Evolutionary conservation across 2,888 invertebrate genomes (phyloP).

Genomic region (Pristionchus japonicus): DNA sequence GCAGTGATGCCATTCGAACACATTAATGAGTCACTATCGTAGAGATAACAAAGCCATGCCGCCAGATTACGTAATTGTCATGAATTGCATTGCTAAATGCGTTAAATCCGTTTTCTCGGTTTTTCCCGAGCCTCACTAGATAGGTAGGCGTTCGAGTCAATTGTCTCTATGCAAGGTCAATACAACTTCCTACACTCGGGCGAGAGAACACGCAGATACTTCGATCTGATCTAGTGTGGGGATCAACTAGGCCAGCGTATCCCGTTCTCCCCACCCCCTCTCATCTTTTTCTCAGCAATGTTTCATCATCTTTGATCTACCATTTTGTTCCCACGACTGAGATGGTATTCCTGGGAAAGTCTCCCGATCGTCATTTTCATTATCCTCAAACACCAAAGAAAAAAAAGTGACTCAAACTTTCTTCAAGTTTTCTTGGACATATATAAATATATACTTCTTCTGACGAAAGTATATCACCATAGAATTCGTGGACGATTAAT

Average conservation of each 20-base stretch:
- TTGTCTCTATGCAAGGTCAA: neutral
- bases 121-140: too few species aligned
- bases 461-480: too few species aligned
- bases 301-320: conserved; percentile 26
- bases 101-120: too few species aligned
- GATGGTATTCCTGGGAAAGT: neutral
- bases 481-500: too few species aligned
- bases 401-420: neutral
- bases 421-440: too few species aligned
- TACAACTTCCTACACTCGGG: neutral
- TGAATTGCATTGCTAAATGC: too few species aligned
- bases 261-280: neutral
- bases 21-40: neutral
- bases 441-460: too few species aligned
- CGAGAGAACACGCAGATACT: neutral
- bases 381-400: neutral
- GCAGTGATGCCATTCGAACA: neutral
- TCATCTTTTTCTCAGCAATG: too few species aligned
- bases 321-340: neutral
- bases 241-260: conserved; percentile 7
- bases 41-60: too few species aligned
- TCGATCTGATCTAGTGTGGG: neutral
- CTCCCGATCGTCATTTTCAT: neutral
- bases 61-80: too few species aligned
- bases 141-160: neutral